Base-by-base conservation (phyloP, 1,140 invertebrate species). In the Sesamia nonagrioides region DNA sequence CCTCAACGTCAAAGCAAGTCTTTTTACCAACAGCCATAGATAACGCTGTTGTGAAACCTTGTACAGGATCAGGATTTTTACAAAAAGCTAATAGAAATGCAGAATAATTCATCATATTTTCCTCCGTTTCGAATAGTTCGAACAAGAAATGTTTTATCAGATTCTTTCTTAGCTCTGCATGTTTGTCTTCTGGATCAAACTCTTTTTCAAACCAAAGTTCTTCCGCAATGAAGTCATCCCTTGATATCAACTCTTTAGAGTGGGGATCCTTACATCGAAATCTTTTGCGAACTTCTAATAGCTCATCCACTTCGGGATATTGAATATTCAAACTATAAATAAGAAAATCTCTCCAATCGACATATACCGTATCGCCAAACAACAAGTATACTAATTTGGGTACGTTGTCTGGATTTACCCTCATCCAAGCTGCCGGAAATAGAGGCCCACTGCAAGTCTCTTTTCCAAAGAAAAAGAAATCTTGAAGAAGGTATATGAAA, bases 281-380 rank as follows among this genome's bases (percentile, higher is more conserved):
- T 1, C 84, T 79, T 75, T 92, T 88, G 40, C 95, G 93, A 4
- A 94, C 45, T 27, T 90, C 75, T 21, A 96, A 80, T 33, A 96
- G 84, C 78, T 96, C 95, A 1, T 94, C 88, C 61, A 95, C 81
- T 0, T 83, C 95, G 8, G 96, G 96, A 82, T 93, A 95, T 21
- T 87, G 81, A 13, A 96, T 84, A 69, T 95, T 92, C 13, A 96
- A 87, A 84, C 95, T 95, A 82, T 95, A 96, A 76, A 96, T 90
- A 13, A 97, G 87, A 79, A 97, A 96, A 85, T 96, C 96, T 84
- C 95, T 95, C 96, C 96, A 97, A 86, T 96, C 95, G 11, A 96
- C 77, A 54, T 95, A 95, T 3, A 92, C 89, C 0, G 88, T 89
- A 45, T 95, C 90, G 0, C 95, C 96, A 84, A 95, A 97, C 17